A percentile compares a stretch with the other conserved stretches of the same genome.
phyloP scores from a whole-genome alignment of 2,888 invertebrate species.

The Lordiphosa fenestrarum region DNA sequence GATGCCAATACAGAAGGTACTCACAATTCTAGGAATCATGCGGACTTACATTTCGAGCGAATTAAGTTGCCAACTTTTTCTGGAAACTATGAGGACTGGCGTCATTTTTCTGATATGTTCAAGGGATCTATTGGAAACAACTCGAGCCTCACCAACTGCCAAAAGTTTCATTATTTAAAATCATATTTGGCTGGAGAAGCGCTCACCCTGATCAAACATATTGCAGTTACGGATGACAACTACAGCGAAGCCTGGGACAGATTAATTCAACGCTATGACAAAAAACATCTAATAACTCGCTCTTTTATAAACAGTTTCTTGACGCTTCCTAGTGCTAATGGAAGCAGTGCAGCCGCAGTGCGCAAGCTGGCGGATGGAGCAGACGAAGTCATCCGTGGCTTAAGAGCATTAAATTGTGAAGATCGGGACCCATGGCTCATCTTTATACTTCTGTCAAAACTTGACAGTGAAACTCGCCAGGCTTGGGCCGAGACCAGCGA shows the following conservation, averaged over 20 bases:
- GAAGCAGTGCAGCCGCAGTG: too few species aligned
- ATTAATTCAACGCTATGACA: not conserved
- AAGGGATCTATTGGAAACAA: not conserved
- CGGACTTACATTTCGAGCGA: not conserved
- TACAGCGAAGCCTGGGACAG: conserved; percentile 1
- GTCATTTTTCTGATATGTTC: too few species aligned
- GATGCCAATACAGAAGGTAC: too few species aligned
- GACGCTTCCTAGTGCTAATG: too few species aligned
- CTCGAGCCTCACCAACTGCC: not conserved
- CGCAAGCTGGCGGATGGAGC: too few species aligned
- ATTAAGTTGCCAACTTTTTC: not conserved
- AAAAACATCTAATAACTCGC: not conserved
- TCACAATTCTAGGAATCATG: not conserved
- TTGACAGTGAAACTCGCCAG: too few species aligned
- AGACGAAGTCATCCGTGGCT: too few species aligned
- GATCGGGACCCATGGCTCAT: too few species aligned
- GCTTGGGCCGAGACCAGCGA: too few species aligned
- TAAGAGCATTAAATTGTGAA: too few species aligned
- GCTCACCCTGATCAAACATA: conserved; percentile 3
- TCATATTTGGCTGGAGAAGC: conserved; percentile 1
- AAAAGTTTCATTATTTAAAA: conserved; percentile 2
- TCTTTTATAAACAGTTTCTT: too few species aligned
- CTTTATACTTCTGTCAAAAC: too few species aligned
- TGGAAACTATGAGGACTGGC: conserved; percentile 2
- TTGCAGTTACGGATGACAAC: not conserved